Evolutionary conservation across 2,797 vertebrate species (phyloP).

Genomic region (Danio aesculapii): DNA sequence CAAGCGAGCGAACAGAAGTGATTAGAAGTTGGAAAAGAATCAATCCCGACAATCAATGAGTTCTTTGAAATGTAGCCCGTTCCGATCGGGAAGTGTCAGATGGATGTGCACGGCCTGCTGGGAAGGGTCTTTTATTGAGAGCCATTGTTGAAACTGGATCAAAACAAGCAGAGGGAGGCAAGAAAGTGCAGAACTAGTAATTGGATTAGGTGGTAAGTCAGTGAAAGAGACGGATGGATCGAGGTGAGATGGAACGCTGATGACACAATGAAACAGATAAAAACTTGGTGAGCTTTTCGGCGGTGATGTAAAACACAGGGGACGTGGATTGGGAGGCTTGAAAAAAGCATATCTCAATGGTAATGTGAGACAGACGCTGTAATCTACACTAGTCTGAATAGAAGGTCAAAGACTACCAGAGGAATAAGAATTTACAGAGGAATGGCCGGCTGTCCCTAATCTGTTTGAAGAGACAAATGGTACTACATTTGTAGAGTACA

Average conservation of each 20-base stretch:
- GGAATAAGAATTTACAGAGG: slow-evolving; percentile 24
- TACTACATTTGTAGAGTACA: background rate
- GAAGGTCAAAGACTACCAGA: slow-evolving; percentile 60
- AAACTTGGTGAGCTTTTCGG: slow-evolving; percentile 56
- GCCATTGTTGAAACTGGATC: slow-evolving; percentile 46
- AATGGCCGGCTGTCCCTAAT: slow-evolving; percentile 5
- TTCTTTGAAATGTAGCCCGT: slow-evolving; percentile 53
- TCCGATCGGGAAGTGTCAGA: slow-evolving; percentile 15
- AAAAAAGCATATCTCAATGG: slow-evolving; percentile 41
- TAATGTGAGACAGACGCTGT: slow-evolving; percentile 21
- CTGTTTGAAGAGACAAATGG: background rate
- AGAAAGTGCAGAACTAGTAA: slow-evolving; percentile 40
- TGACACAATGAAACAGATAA: slow-evolving; percentile 61
- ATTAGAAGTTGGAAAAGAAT: slow-evolving; percentile 57
- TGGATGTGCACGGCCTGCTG: slow-evolving; percentile 40
- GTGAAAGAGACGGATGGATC: slow-evolving; percentile 43
- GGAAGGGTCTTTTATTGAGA: slow-evolving; percentile 52
- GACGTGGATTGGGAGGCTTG: slow-evolving; percentile 44
- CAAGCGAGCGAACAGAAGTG: slow-evolving; percentile 49
- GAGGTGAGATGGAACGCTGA: slow-evolving; percentile 54
- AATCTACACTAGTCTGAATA: slow-evolving; percentile 50
- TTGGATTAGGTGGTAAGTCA: slow-evolving; percentile 53
- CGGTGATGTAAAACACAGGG: slow-evolving; percentile 42
- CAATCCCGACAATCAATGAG: slow-evolving; percentile 61
- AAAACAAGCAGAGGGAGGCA: slow-evolving; percentile 38